A percentile compares a stretch with the other conserved stretches of the same genome.
phyloP scores from a whole-genome alignment of 37 sponge, comb jelly and placozoan genomes.

The Ianthella basta region DNA sequence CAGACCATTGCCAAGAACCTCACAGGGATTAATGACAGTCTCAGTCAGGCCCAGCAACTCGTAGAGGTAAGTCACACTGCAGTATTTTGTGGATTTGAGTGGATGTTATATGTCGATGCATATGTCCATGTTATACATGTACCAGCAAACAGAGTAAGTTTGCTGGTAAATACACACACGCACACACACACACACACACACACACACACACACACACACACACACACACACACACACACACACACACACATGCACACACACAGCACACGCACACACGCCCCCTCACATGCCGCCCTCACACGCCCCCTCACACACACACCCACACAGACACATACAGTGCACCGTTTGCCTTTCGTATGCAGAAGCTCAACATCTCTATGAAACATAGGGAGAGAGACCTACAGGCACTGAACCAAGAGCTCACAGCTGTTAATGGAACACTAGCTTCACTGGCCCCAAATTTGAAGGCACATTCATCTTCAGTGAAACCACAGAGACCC shows the following conservation, averaged over 20 bases:
- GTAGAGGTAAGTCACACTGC: slow-evolving; percentile 41
- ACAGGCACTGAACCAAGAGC: slow-evolving; percentile 33
- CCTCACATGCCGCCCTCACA: too few species aligned
- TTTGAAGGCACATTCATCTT: neutral
- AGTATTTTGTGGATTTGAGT: too few species aligned
- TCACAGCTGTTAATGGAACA: neutral
- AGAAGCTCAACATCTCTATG: slow-evolving; percentile 70
- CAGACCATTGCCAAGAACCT: slow-evolving; percentile 49
- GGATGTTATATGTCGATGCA: neutral
- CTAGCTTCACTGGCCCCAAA: neutral
- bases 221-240: too few species aligned
- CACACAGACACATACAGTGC: too few species aligned
- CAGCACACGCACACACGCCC: too few species aligned
- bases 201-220: too few species aligned
- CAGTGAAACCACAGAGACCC: too few species aligned
- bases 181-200: too few species aligned
- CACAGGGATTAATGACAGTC: slow-evolving; percentile 67
- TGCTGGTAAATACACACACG: too few species aligned
- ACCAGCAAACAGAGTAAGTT: neutral
- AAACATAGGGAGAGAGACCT: slow-evolving; percentile 61
- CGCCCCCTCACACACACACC: too few species aligned
- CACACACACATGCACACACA: too few species aligned
- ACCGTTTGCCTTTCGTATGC: neutral
- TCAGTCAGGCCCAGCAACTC: slow-evolving; percentile 55
- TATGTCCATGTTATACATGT: neutral